Percentiles rank a stretch among this genome's conserved stretches.
Conservation (phyloP, 2,797 vertebrate genomes). For the Bovichtus variegatus region DNA sequence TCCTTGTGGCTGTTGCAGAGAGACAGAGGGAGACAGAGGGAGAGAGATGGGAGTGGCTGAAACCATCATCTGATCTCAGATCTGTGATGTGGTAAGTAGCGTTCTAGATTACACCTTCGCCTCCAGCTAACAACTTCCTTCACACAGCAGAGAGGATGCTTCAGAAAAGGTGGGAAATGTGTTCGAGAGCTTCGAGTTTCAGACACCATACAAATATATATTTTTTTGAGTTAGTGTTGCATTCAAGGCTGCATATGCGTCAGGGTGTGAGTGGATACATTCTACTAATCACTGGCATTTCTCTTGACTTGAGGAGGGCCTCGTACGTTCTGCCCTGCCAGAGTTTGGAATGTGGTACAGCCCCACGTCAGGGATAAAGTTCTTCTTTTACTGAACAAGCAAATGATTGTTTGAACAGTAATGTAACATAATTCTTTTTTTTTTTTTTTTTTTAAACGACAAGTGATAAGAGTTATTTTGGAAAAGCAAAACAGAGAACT, state of each 20-base stretch:
- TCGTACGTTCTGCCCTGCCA: neutral
- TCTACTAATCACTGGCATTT: constrained; percentile 24
- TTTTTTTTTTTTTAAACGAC: neutral
- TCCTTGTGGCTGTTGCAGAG: neutral
- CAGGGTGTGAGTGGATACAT: constrained; percentile 2
- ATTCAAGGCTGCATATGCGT: constrained; percentile 22
- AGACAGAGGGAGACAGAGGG: neutral
- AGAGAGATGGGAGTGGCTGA: constrained; percentile 4
- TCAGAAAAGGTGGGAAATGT: neutral
- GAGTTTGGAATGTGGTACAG: neutral
- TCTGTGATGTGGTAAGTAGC: constrained; percentile 12
- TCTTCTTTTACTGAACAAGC: constrained; percentile 10
- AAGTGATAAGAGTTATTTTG: neutral
- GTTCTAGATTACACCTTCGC: constrained; percentile 37
- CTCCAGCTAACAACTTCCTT: constrained; percentile 16
- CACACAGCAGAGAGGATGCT: neutral
- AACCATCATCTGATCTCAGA: constrained; percentile 43
- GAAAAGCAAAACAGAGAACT: constrained; percentile 24
- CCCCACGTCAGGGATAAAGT: neutral
- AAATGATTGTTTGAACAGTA: neutral
- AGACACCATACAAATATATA: neutral
- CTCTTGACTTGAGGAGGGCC: constrained; percentile 2
- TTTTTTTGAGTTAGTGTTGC: too few species aligned
- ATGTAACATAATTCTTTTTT: neutral
- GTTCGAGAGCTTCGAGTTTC: neutral